Conservation (phyloP, 2,113 vertebrate species). For the Sebastes fasciatus region DNA sequence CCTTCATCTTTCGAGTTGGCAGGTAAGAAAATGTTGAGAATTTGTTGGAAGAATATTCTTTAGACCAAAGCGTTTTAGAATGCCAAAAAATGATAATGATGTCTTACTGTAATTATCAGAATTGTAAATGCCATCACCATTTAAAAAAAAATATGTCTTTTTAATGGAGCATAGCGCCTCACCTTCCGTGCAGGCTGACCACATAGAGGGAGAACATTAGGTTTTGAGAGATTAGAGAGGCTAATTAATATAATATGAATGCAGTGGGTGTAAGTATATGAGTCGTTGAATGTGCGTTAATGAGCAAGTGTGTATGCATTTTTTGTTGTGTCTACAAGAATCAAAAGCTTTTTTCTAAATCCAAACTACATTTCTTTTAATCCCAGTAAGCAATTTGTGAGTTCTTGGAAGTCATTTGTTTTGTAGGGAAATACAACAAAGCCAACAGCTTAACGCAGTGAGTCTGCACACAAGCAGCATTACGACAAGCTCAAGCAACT, state of each 20-base stretch:
- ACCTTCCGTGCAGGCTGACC: background rate
- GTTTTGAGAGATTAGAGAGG: slow-evolving; percentile 7
- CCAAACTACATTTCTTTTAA: slow-evolving; percentile 68
- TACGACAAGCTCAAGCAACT: slow-evolving; percentile 1
- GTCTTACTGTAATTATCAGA: background rate
- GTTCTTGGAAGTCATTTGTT: slow-evolving; percentile 69
- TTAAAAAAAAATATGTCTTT: background rate
- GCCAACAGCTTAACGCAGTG: slow-evolving; percentile 54
- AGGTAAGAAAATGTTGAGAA: background rate
- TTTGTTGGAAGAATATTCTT: background rate
- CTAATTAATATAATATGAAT: slow-evolving; percentile 1
- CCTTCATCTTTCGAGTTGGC: background rate
- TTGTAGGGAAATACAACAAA: slow-evolving; percentile 64
- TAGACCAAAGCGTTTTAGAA: background rate
- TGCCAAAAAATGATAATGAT: background rate
- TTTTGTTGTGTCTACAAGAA: slow-evolving; percentile 25
- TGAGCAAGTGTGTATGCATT: slow-evolving; percentile 8
- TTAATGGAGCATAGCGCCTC: background rate
- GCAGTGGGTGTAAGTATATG: background rate
- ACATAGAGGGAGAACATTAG: background rate
- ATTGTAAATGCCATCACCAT: background rate
- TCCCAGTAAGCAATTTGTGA: slow-evolving; percentile 63
- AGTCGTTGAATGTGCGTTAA: slow-evolving; percentile 5
- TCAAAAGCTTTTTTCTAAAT: slow-evolving; percentile 52
- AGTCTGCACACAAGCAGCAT: slow-evolving; percentile 31